Percentiles rank a stretch among this genome's conserved stretches.
Evolutionary conservation across 2,113 vertebrate species (phyloP).

Genomic region (Periophthalmus modestus): DNA sequence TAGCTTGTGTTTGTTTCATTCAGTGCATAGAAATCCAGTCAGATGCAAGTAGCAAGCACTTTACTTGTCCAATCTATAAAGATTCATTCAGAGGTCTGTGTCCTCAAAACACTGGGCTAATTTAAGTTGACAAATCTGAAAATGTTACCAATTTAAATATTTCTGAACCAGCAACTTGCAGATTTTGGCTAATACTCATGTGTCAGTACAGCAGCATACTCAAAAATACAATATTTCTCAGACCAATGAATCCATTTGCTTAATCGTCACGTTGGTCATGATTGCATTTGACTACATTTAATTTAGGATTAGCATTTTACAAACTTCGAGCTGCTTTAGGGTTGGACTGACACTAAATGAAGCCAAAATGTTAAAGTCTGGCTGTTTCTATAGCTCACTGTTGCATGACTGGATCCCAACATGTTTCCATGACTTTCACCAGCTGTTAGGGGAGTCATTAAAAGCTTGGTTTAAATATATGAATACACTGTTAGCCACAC

Average conservation of each 20-base stretch:
- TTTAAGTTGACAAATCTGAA: not conserved
- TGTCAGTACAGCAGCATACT: not conserved
- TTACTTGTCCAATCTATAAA: not conserved
- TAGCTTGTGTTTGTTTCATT: not conserved
- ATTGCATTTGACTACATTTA: not conserved
- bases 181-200: not conserved
- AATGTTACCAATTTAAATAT: not conserved
- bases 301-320: not conserved
- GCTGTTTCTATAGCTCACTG: not conserved
- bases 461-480: slow-evolving; percentile 11
- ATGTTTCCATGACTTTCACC: not conserved
- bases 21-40: not conserved
- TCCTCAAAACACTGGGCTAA: not conserved
- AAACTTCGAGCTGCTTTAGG: not conserved
- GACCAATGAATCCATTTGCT: not conserved
- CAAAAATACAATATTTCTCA: not conserved
- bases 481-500: slow-evolving; percentile 10
- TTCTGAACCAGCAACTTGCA: not conserved
- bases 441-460: slow-evolving; percentile 42
- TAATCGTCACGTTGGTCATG: not conserved
- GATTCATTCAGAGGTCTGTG: too few species aligned
- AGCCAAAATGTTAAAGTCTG: not conserved
- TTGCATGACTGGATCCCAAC: not conserved
- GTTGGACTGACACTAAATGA: not conserved
- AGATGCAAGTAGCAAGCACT: not conserved